These are phyloP conservation scores for Nixonia krombeini DNA, from an alignment of 1,140 invertebrate species.

Conservation along the genomic window DNA sequence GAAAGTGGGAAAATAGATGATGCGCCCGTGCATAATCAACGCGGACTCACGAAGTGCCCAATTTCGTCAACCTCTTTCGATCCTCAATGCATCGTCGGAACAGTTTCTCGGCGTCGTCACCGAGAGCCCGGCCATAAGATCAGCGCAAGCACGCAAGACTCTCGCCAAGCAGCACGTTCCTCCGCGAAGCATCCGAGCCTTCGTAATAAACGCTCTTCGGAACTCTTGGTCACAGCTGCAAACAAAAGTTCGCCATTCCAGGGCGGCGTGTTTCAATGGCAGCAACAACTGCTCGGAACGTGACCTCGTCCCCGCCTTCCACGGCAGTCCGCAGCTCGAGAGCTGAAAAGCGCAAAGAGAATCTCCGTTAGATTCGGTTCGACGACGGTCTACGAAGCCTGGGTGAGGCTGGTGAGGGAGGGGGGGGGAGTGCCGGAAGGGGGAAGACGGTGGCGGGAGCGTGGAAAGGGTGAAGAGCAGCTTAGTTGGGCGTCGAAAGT, in stretches of 20 bases:
- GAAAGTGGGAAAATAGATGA: too few relatives aligned
- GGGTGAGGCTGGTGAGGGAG: conserved; percentile 19
- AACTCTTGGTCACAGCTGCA: conserved; percentile 52
- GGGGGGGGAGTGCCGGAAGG: conserved; percentile 6
- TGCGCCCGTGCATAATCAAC: too few relatives aligned
- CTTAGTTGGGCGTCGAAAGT: too few relatives aligned
- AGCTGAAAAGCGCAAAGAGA: conserved; percentile 38
- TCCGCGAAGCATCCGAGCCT: conserved; percentile 29
- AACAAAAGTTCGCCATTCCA: conserved; percentile 53
- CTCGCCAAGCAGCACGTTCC: conserved; percentile 25
- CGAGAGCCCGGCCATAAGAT: conserved; percentile 25
- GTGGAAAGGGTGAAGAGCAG: conserved; percentile 38
- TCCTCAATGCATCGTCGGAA: neutral
- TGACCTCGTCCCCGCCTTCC: conserved; percentile 41
- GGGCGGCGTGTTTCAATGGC: conserved; percentile 31
- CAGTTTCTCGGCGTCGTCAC: conserved; percentile 13
- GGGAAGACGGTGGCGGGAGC: conserved; percentile 33
- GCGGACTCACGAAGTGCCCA: too few relatives aligned
- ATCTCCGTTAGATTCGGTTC: conserved; percentile 26
- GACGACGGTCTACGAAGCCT: too few relatives aligned
- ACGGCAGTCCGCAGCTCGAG: too few relatives aligned
- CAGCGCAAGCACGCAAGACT: conserved; percentile 33
- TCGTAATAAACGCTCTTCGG: conserved; percentile 49
- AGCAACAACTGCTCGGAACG: conserved; percentile 42
- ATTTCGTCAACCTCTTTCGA: too few relatives aligned